Conservation (phyloP, 2,797 vertebrate genomes). For the Notolabrus celidotus region DNA sequence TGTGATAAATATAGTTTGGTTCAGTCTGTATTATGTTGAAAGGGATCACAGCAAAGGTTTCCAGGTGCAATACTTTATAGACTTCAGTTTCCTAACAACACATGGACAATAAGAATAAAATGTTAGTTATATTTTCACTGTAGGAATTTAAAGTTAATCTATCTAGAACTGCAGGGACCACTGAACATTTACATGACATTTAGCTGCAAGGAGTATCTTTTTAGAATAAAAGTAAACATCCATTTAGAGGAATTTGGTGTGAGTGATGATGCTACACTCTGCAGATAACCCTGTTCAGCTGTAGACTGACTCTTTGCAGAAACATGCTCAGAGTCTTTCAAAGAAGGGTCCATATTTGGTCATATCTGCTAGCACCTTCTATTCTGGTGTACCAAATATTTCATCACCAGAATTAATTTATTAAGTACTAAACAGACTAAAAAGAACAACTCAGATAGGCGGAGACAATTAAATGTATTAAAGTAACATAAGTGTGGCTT, state of each 20-base stretch:
- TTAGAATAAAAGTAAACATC: neutral
- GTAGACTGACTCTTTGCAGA: neutral
- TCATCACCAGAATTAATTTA: constrained; percentile 13
- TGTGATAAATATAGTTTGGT: constrained; percentile 34
- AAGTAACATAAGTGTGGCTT: neutral
- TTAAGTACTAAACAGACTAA: neutral
- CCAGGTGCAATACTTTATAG: neutral
- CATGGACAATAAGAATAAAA: no score
- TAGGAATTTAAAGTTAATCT: constrained; percentile 32
- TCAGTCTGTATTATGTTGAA: constrained; percentile 15
- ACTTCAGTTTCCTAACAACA: constrained; percentile 5
- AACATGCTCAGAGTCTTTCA: constrained; percentile 14
- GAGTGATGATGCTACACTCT: neutral
- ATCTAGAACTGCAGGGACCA: constrained; percentile 19
- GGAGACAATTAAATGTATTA: neutral
- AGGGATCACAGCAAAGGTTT: no score
- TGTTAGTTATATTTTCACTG: constrained; percentile 4
- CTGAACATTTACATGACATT: no score
- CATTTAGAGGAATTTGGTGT: neutral
- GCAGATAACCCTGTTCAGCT: neutral
- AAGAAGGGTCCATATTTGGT: constrained; percentile 40
- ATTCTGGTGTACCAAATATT: neutral
- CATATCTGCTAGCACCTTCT: constrained; percentile 2
- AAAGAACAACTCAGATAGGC: neutral
- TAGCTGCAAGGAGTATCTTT: neutral